phyloP scores from a whole-genome alignment of 2,888 invertebrate species.

The Amphipoea lucens region DNA sequence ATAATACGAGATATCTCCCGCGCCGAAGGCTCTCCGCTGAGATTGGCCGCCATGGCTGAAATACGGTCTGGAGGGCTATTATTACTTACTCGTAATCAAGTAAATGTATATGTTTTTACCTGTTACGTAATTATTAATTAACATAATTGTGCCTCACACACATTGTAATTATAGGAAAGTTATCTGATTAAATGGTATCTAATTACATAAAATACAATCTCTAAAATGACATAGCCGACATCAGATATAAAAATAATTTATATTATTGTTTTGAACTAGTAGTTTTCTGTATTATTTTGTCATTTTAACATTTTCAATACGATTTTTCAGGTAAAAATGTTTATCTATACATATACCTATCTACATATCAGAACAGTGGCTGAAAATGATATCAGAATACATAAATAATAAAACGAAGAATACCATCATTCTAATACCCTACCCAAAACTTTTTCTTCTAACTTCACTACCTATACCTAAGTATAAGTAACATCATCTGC shows the following conservation, averaged over 20 bases:
- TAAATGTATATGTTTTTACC: not conserved
- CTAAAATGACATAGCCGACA: not conserved
- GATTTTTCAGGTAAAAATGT: not conserved
- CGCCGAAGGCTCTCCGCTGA: not conserved
- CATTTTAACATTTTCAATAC: not conserved
- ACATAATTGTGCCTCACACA: not conserved
- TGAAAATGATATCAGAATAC: not conserved
- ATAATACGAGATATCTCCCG: not conserved
- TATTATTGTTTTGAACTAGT: not conserved
- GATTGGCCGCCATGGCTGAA: not conserved
- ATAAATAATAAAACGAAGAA: conserved; percentile 31
- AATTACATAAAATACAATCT: not conserved
- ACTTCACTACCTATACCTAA: conserved; percentile 8
- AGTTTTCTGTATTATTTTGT: not conserved
- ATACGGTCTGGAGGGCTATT: not conserved
- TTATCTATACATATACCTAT: not conserved
- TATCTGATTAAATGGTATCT: not conserved
- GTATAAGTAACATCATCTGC: conserved; percentile 47
- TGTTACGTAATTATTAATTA: not conserved
- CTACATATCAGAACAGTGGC: not conserved
- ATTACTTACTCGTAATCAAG: not conserved
- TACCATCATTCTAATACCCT: not conserved
- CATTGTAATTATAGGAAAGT: not conserved
- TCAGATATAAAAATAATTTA: not conserved
- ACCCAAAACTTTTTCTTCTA: conserved; percentile 22